phyloP scores from a whole-genome alignment of 2,797 vertebrate species.

The Scyliorhinus canicula region DNA sequence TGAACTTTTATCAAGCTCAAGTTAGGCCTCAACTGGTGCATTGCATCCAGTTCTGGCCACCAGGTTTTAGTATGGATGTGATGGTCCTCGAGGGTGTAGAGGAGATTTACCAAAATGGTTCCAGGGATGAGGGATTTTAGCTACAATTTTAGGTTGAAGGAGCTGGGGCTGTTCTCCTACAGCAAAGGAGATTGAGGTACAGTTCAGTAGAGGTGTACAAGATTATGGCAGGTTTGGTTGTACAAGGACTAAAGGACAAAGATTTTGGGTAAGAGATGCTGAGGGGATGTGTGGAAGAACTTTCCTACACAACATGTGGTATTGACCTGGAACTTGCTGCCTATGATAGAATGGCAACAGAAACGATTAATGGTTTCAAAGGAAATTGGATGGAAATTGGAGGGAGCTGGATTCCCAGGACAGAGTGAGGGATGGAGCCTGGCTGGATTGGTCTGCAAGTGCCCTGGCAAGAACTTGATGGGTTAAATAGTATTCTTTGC shows the following conservation, averaged over 20 bases:
- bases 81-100: not conserved
- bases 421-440: not conserved
- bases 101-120: not conserved
- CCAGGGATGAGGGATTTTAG: not conserved
- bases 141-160: not conserved
- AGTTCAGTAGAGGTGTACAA: not conserved
- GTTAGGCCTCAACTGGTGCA: too few species aligned
- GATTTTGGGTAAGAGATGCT: too few species aligned
- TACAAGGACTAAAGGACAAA: not conserved
- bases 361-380: not conserved
- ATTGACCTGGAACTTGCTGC: not conserved
- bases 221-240: not conserved
- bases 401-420: too few species aligned
- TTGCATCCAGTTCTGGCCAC: too few species aligned
- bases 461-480: too few species aligned
- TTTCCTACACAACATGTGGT: not conserved
- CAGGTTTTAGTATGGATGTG: too few species aligned
- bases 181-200: not conserved
- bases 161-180: not conserved
- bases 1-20: too few species aligned
- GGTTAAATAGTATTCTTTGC: not conserved
- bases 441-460: not conserved
- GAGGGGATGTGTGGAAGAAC: not conserved
- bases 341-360: not conserved
- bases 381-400: not conserved